Conservation (phyloP, 1,140 invertebrate genomes). For the Nasonia longicornis region DNA sequence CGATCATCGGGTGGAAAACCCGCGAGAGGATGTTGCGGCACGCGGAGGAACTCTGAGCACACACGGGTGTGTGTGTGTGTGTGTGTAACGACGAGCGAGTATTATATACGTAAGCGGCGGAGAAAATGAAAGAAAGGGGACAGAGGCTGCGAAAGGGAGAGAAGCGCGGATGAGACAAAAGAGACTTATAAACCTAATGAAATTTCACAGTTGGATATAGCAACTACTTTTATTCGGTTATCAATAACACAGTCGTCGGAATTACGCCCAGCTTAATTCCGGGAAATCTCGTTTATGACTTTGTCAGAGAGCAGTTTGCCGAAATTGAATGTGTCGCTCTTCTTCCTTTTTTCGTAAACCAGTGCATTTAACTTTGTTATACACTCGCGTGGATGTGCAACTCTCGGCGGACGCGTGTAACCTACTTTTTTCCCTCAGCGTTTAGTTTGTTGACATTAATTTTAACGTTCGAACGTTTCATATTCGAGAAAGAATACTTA, state of each 20-base stretch:
- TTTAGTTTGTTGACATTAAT: not conserved
- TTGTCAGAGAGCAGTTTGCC: not conserved
- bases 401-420: no score
- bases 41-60: not conserved
- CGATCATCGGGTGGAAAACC: conserved; percentile 6
- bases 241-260: conserved; percentile 4
- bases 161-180: not conserved
- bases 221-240: not conserved
- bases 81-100: not conserved
- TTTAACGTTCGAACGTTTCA: not conserved
- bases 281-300: not conserved
- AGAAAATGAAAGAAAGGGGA: conserved; percentile 19
- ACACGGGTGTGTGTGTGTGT: not conserved
- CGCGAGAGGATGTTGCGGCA: not conserved
- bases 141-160: conserved; percentile 7
- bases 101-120: not conserved
- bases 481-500: not conserved
- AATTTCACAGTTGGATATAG: conserved; percentile 22
- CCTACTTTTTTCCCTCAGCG: not conserved
- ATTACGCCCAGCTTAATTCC: not conserved
- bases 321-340: not conserved
- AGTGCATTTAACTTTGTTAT: not conserved
- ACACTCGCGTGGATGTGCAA: no score
- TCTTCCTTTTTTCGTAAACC: not conserved
- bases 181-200: conserved; percentile 11